phyloP scores from a whole-genome alignment of 2,888 invertebrate genomes.

The Rhabditoides inermis region DNA sequence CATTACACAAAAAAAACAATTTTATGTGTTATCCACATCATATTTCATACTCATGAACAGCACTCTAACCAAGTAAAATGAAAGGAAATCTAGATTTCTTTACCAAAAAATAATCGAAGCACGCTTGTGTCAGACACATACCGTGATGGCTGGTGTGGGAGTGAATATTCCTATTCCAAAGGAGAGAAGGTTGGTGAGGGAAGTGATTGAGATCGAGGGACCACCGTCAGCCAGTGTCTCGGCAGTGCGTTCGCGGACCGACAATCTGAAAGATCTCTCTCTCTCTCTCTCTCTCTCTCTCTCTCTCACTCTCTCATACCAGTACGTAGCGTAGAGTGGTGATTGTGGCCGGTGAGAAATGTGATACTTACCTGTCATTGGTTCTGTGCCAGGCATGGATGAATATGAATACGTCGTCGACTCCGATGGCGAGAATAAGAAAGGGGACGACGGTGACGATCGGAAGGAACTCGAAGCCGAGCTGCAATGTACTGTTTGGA shows the following conservation, averaged over 20 bases:
- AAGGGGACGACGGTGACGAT: conserved; percentile 51
- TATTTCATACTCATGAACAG: neutral
- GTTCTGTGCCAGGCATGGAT: conserved; percentile 49
- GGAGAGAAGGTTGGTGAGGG: conserved; percentile 47
- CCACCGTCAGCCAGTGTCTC: conserved; percentile 48
- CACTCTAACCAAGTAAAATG: too few relatives aligned
- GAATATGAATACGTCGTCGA: conserved; percentile 52
- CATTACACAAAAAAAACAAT: neutral
- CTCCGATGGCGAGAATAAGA: conserved; percentile 49
- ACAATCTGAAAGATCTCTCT: conserved; percentile 17
- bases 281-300: too few relatives aligned
- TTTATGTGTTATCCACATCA: neutral
- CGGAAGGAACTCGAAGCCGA: conserved; percentile 49
- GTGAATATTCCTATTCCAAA: conserved; percentile 50
- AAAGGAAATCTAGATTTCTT: too few relatives aligned
- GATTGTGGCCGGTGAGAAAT: too few relatives aligned
- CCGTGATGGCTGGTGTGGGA: conserved; percentile 46
- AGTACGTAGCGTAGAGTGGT: too few relatives aligned
- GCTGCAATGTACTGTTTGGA: conserved; percentile 26
- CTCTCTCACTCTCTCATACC: too few relatives aligned
- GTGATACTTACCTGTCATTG: conserved; percentile 19
- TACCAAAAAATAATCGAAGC: neutral
- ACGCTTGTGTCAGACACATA: neutral
- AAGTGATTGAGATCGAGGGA: conserved; percentile 51
- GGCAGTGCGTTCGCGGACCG: conserved; percentile 34